Evolutionary conservation across 92 coral and sea anemone species (phyloP).

Genomic region (Zoanthus sansibaricus): DNA sequence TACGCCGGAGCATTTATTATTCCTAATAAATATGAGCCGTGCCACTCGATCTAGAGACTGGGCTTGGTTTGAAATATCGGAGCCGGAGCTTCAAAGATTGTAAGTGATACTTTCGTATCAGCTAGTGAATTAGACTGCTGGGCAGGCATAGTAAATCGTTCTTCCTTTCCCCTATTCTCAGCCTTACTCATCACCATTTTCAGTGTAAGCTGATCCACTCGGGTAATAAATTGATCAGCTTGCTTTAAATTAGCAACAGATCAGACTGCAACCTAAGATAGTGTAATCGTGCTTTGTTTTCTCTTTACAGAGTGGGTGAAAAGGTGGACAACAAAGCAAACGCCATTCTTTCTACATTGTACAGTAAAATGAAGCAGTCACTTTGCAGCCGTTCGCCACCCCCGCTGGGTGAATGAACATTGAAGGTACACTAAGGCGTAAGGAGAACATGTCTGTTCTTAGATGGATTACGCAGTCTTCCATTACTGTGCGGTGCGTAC

Average conservation of each 20-base stretch:
- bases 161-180: too few relatives aligned
- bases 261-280: too few relatives aligned
- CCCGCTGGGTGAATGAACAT: slow-evolving; percentile 23
- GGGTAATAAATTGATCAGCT: too few relatives aligned
- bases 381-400: slow-evolving; percentile 11
- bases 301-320: slow-evolving; percentile 12
- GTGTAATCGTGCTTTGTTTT: too few relatives aligned
- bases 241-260: too few relatives aligned
- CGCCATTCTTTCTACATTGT: slow-evolving; percentile 27
- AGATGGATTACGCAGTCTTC: too few relatives aligned
- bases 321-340: slow-evolving; percentile 28
- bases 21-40: slow-evolving; percentile 90
- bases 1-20: slow-evolving; percentile 72
- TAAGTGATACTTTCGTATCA: slow-evolving; percentile 47
- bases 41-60: slow-evolving; percentile 93
- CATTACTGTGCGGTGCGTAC: too few relatives aligned
- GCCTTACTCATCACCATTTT: too few relatives aligned
- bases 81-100: slow-evolving; percentile 77
- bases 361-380: slow-evolving; percentile 41
- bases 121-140: too few relatives aligned
- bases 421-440: background rate
- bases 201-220: too few relatives aligned
- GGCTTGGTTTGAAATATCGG: slow-evolving; percentile 96
- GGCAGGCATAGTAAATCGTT: too few relatives aligned
- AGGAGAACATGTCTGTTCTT: background rate